Evolutionary conservation across 2,888 invertebrate genomes (phyloP), one percentile per base, ranked within the genome.

Genomic region (Isotomurus palustris): DNA sequence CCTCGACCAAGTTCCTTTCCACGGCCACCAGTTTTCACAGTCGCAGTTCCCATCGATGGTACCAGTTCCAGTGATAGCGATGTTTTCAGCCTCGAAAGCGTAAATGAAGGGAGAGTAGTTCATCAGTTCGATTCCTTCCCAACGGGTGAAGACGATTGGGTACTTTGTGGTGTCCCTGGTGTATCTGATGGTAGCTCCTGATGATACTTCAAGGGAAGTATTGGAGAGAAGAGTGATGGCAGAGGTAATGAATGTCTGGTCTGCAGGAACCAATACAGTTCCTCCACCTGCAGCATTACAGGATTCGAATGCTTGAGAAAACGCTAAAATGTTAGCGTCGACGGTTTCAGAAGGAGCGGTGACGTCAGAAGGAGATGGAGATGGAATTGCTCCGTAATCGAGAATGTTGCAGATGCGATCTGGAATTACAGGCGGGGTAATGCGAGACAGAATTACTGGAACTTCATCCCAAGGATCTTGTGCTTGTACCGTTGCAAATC

Each of bases 1-100:
- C 4, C 35, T 48, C 6, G 48, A 48, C 29, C 35, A 35, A 22
- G 3, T 48, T 32, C 48, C 48, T 24, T 48, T 48, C 48, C 48
- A 48, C 10, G 48, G 48, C 48, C 48, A 48, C 48, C 48, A 48
- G 22, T 48, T 29, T n/a, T 48, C 48, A n/a, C 48, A 48, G 21
- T 48, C 48, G 19, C 22, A 17, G 35, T 48, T 48, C 35, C 48
- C 48, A 21, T 48, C 48, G 10, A 48, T 12, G 3, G 19, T 19
- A 10, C 48, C 48, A 4, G 32, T 48, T 3, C 48, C 48, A 3
- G 48, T 48, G 14, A 48, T 48, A 1, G 48, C 48, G 25, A 48
- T 48, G 25, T 48, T 48, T 32, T 48, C 48, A 3, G 19, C 29
- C 24, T 48, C 48, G 19, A 32, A 48, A 2, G 48, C 29, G 25